Evolutionary conservation across 2,113 vertebrate genomes (phyloP), one percentile per base, ranked within the genome.

Genomic region (Danionella cerebrum): DNA sequence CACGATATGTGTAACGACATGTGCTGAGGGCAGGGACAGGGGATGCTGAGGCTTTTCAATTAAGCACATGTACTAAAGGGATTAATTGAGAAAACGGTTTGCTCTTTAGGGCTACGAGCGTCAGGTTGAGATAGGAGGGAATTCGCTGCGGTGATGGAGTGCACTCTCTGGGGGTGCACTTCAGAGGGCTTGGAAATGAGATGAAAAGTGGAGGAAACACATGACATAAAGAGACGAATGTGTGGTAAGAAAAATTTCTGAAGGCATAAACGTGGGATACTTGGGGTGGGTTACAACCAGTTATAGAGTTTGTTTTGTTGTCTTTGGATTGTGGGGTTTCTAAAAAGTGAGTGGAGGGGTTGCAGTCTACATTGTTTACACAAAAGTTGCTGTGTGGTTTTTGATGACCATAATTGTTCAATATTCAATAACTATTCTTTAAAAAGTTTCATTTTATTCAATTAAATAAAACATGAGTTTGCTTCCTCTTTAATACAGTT

Each of bases 61-160:
- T 70, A 70, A 73, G 72, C 35, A 3, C 0, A 3, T 35, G 19
- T 33, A 67, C 71, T 67, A 50, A 67, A 55, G 59, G 67, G 69
- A 78, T 73, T 50, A 72, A 31, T 47, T 21, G 10, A 19, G 42
- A 35, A 52, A 44, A 50, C 50, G 1, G 35, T 45, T 45, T n/a
- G 27, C 42, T 35, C 44, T 63, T 48, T 27, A 62, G 38, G 33
- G 11, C 48, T 22, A 13, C 24, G 27, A 72, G 27, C 4, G 54
- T 67, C 54, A 14, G 10, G 36, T 10, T 66, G 11, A 65, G 62
- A 24, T 48, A 27, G 62, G 41, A 70, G 54, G 67, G 74, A 54
- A 52, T 57, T 58, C 31, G 31, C 38, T n/a, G 21, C 22, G 25
- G 22, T 44, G 33, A 50, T 11, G 2, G 3, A 38, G 36, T 21